These are phyloP conservation scores for Aldrovandia affinis DNA, from an alignment of 2,797 vertebrate species.

Conservation along the genomic window DNA sequence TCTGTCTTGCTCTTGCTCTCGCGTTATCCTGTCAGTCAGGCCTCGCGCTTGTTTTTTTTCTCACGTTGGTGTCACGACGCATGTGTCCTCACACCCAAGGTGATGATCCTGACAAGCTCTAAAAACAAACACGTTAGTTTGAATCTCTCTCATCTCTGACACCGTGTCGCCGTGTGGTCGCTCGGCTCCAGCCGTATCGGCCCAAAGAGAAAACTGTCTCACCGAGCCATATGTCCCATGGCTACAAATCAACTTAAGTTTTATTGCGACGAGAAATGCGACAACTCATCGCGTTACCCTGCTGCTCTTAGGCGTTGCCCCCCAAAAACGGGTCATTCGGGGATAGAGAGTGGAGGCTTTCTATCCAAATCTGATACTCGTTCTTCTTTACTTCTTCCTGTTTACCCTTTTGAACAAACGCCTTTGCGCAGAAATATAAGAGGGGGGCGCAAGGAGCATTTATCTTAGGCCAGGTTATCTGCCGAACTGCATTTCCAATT, in stretches of 20 bases:
- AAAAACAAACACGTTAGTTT: slow-evolving; percentile 72
- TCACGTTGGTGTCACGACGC: slow-evolving; percentile 60
- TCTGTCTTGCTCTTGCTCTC: background rate
- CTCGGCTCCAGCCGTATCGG: slow-evolving; percentile 27
- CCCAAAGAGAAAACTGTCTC: slow-evolving; percentile 25
- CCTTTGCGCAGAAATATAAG: background rate
- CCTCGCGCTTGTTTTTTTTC: slow-evolving; percentile 31
- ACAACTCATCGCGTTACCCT: background rate
- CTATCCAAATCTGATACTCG: background rate
- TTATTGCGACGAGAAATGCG: background rate
- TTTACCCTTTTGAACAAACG: too few species aligned
- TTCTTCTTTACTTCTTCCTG: too few species aligned
- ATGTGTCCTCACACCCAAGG: slow-evolving; percentile 60
- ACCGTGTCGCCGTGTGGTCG: background rate
- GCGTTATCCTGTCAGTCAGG: background rate
- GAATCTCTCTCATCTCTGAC: slow-evolving; percentile 51
- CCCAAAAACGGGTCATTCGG: background rate
- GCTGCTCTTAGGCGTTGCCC: background rate
- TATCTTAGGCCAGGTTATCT: background rate
- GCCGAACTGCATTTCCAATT: background rate
- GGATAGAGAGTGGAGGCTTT: background rate
- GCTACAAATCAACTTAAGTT: slow-evolving; percentile 19
- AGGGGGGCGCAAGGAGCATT: background rate
- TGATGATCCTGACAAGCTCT: slow-evolving; percentile 66
- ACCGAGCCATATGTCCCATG: slow-evolving; percentile 53